Evolutionary conservation across 2,797 vertebrate species (phyloP).

Genomic region (Neostethus bicornis): DNA sequence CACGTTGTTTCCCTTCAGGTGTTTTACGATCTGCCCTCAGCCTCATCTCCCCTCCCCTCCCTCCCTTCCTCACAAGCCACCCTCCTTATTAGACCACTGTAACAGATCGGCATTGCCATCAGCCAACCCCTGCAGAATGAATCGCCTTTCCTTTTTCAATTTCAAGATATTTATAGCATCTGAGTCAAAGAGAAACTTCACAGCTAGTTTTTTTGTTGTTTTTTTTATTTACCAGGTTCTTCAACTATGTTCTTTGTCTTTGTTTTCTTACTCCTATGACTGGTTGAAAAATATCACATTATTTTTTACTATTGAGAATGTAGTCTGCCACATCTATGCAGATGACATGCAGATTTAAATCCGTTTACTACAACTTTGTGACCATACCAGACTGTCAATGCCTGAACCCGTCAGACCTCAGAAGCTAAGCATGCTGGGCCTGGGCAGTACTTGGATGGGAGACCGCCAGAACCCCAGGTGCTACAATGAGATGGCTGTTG

Average conservation of each 20-base stretch:
- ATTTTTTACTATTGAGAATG: no score
- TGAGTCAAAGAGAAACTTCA: constrained; percentile 38
- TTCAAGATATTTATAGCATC: constrained; percentile 40
- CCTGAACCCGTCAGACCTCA: no score
- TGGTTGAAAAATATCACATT: no score
- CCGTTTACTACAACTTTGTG: no score
- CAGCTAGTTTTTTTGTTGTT: constrained; percentile 22
- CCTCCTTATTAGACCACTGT: constrained; percentile 38
- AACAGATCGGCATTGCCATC: constrained; percentile 48
- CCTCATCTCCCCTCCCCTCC: no score
- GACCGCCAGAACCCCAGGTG: no score
- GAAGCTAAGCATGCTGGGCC: no score
- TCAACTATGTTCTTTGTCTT: not conserved
- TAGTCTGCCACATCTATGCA: no score
- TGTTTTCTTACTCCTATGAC: not conserved
- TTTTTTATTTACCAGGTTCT: constrained; percentile 10
- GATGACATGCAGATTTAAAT: no score
- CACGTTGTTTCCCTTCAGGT: constrained; percentile 37
- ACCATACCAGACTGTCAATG: no score
- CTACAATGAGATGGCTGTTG: no score
- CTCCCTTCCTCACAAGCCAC: not conserved
- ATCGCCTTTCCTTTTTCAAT: constrained; percentile 51
- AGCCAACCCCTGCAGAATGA: constrained; percentile 40
- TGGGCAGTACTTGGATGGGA: no score
- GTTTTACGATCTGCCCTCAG: constrained; percentile 56